phyloP scores from a whole-genome alignment of 2,888 invertebrate genomes.

The Pandemis corylana region DNA sequence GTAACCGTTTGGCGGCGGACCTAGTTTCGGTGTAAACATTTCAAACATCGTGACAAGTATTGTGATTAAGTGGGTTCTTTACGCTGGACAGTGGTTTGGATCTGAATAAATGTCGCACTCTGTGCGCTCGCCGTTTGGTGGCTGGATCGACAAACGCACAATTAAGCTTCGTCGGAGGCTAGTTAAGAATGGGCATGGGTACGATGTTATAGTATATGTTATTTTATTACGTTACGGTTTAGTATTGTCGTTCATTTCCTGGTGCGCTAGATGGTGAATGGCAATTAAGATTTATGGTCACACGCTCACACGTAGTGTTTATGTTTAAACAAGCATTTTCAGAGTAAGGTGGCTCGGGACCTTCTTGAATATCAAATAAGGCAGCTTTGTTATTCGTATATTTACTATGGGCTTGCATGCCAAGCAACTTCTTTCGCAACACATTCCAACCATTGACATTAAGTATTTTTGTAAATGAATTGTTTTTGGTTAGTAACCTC shows the following conservation, averaged over 20 bases:
- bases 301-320: conserved; percentile 47
- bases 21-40: conserved; percentile 39
- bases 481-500: conserved; percentile 11
- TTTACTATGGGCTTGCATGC: conserved; percentile 64
- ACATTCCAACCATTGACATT: conserved; percentile 23
- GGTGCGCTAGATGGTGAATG: neutral
- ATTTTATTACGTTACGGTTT: conserved; percentile 15
- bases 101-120: conserved; percentile 72
- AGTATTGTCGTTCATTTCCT: neutral
- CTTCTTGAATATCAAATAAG: conserved; percentile 68
- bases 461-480: conserved; percentile 27
- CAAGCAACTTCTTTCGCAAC: conserved; percentile 68
- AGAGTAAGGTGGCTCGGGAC: conserved; percentile 64
- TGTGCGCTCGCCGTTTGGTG: conserved; percentile 71
- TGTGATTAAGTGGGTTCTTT: conserved; percentile 57
- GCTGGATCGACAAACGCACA: conserved; percentile 76
- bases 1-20: conserved; percentile 49
- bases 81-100: conserved; percentile 56
- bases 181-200: conserved; percentile 78
- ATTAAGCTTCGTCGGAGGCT: conserved; percentile 72
- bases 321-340: conserved; percentile 51
- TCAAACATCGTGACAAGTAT: conserved; percentile 53
- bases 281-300: conserved; percentile 11
- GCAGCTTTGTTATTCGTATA: conserved; percentile 59
- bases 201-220: conserved; percentile 54